Base-by-base conservation (phyloP, 2,113 vertebrate genomes). In the Gorsachius goisagi region DNA sequence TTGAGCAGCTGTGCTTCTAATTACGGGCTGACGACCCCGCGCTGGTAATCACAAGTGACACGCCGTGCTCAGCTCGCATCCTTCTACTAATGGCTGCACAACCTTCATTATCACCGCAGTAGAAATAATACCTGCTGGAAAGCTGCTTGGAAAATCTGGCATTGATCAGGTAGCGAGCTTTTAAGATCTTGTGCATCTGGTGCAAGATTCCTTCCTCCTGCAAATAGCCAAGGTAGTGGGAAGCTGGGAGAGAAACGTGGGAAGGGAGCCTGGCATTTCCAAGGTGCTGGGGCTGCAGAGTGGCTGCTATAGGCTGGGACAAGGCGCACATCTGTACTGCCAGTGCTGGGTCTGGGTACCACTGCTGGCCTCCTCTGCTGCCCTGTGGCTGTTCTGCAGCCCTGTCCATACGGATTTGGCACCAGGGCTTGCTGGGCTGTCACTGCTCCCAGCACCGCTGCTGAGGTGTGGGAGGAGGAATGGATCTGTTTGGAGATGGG, bases 211-310 rank as follows among this genome's bases (percentile, higher is more conserved):
- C 45, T 56, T 53, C 59, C 47, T 85, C 37, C 58, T 80, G 68
- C 50, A n/a, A 53, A 64, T 0, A 72, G 79, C 45, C 41, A 30
- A 9, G 60, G 41, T 0, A 79, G 19, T 0, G 14, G 63, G 37
- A 45, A 53, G 47, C 6, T 0, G 2, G 24, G 52, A n/a, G 11
- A 49, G 69, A 28, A 16, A 44, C 0, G 7, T n/a, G 56, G 32
- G 56, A 92, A 72, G 37, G 39, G 22, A 93, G 30, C 8, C 22
- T 0, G 2, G 68, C 67, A 59, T 47, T 79, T 37, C 56, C 20
- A 5, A 30, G 85, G 12, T 0, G 11, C 55, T 1, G 3, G 39
- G 55, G 49, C 56, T 76, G 52, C 20, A 22, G 30, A 16, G 39
- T n/a, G 59, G 53, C 69, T 73, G 55, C 53, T 58, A 12, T 1